Conservation (phyloP, 2,888 invertebrate genomes). For the Linnaemya vulpina region DNA sequence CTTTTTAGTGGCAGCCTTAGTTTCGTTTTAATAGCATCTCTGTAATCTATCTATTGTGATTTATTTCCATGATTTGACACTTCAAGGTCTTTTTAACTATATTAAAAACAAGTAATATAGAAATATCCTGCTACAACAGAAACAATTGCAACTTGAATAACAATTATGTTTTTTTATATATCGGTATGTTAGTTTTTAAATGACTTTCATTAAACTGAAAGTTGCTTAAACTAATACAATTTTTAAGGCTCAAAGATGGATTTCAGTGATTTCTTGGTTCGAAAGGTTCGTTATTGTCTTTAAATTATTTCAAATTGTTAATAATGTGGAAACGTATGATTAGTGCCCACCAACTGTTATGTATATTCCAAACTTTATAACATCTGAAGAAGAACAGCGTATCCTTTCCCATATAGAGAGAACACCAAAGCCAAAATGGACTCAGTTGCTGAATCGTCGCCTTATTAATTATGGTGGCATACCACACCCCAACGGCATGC, state of each 20-base stretch:
- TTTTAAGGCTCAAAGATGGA: conserved; percentile 75
- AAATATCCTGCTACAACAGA: too few species aligned
- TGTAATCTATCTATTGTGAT: too few species aligned
- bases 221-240: neutral
- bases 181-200: neutral
- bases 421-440: conserved; percentile 98
- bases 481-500: conserved; percentile 96
- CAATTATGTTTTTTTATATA: too few species aligned
- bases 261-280: conserved; percentile 80
- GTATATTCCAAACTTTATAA: conserved; percentile 95
- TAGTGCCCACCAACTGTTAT: conserved; percentile 82
- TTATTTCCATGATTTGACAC: too few species aligned
- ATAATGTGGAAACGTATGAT: neutral
- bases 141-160: too few species aligned
- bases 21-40: too few species aligned
- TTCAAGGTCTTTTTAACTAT: too few species aligned
- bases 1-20: too few species aligned
- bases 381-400: conserved; percentile 87
- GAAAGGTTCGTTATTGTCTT: conserved; percentile 75
- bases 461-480: conserved; percentile 99
- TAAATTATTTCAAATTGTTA: neutral
- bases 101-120: too few species aligned
- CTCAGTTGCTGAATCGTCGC: conserved; percentile 93
- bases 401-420: conserved; percentile 89
- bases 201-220: neutral